Base-by-base conservation (phyloP, 1,140 invertebrate species). In the Monomorium pharaonis region DNA sequence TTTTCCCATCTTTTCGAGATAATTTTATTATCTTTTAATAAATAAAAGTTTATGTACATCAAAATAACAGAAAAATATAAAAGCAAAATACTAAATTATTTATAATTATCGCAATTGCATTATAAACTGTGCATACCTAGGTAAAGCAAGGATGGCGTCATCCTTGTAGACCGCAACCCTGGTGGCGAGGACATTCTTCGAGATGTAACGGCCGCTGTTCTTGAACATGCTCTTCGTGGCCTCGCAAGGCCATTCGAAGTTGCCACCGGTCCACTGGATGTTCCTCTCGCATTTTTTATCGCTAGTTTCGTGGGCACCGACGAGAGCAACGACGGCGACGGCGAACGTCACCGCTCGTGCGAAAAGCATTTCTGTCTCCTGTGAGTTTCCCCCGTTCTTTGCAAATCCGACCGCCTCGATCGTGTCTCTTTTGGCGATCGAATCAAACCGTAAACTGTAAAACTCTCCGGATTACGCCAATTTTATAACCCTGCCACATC, bases 161-260 rank as follows among this genome's bases (percentile, higher is more conserved):
- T 96, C 96, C 4, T 95, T 94, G 75, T 94, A 94, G 24, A 96
- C 95, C 84, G 95, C 96, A 0, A 93, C 94, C 24, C 96, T 93
- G 0, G 96, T 96, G 0, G 96, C 96, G 51, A 97, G 96, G 16
- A 96, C 92, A 88, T 96, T 96, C 85, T 96, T 96, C 49, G 94
- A 90, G 30, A 96, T 95, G 81, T 95, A 97, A 56, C 95, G 94
- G 2, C 96, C 96, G 0, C 95, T 95, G 51, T 92, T 94, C 72
- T 94, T 95, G 92, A 94, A 96, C 1, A 96, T 92, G 27, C 94
- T 94, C 83, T 95, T 96, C 21, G 95, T 96, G 24, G 94, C 93
- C 18, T 93, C 84, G 77, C 95, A 96, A 3, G 96, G 96, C 91
- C 95, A 96, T n/a, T 96, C 95, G 75, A 96, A 96, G 49, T 91